phyloP scores from a whole-genome alignment of 2,113 vertebrate species.

The Mixornis gularis region DNA sequence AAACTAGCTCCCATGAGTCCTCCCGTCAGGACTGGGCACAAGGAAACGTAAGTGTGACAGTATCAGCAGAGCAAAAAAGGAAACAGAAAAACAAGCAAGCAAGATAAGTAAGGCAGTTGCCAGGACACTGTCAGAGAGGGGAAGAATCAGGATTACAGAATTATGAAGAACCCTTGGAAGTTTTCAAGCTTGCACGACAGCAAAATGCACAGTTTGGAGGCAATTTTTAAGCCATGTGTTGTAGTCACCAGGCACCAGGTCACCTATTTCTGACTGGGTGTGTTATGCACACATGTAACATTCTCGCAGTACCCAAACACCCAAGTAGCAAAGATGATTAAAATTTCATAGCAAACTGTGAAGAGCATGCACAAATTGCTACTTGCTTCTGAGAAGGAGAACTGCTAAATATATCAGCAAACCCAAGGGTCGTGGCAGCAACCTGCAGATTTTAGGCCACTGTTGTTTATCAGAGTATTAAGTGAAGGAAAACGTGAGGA shows the following conservation, averaged over 20 bases:
- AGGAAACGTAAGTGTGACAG: background rate
- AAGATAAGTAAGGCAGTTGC: background rate
- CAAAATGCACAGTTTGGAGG: background rate
- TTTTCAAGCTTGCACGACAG: background rate
- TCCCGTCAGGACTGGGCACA: background rate
- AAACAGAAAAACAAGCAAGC: background rate
- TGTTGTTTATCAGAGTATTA: background rate
- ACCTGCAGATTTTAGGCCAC: background rate
- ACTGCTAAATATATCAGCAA: background rate
- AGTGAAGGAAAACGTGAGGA: background rate
- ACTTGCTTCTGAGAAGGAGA: conserved; percentile 15
- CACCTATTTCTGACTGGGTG: conserved; percentile 33
- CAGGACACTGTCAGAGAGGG: background rate
- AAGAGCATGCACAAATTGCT: conserved; percentile 5
- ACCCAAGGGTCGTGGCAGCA: background rate
- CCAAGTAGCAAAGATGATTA: conserved; percentile 41
- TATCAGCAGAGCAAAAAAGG: background rate
- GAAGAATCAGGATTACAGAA: background rate
- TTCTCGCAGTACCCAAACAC: background rate
- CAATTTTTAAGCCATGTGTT: conserved; percentile 16
- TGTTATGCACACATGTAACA: background rate
- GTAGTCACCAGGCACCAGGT: background rate
- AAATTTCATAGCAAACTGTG: conserved; percentile 49
- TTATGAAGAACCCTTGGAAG: background rate
- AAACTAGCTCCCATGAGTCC: background rate